phyloP scores from a whole-genome alignment of 2,113 vertebrate species.

The Alosa alosa region DNA sequence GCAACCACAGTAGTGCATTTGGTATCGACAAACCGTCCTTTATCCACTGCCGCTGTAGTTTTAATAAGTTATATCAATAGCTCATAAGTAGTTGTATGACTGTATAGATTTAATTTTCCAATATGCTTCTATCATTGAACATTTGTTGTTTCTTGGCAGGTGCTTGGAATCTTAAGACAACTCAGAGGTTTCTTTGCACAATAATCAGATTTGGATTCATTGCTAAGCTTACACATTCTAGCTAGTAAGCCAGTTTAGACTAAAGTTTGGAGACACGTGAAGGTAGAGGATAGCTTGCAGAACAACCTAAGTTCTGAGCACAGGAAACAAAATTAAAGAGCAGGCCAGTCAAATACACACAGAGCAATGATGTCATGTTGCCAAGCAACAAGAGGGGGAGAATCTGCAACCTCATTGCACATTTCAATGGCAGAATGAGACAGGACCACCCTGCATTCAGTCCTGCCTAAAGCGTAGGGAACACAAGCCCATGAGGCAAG shows the following conservation, averaged over 20 bases:
- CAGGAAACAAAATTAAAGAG: conserved; percentile 25
- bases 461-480: conserved; percentile 40
- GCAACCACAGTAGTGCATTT: neutral
- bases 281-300: conserved; percentile 21
- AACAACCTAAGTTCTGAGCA: conserved; percentile 33
- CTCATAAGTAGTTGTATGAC: neutral
- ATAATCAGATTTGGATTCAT: neutral
- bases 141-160: neutral
- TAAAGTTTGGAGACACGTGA: neutral
- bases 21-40: neutral
- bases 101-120: neutral
- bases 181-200: neutral
- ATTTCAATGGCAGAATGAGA: conserved; percentile 59
- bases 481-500: neutral
- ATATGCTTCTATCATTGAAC: neutral
- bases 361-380: conserved; percentile 64
- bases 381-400: conserved; percentile 61
- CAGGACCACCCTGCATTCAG: conserved; percentile 37
- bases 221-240: neutral
- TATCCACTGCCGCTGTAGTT: neutral
- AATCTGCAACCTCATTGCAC: conserved; percentile 64
- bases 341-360: conserved; percentile 41
- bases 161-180: neutral
- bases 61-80: neutral
- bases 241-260: neutral